Evolutionary conservation across 2,113 vertebrate species (phyloP).

Genomic region (Scartelaos histophorus): DNA sequence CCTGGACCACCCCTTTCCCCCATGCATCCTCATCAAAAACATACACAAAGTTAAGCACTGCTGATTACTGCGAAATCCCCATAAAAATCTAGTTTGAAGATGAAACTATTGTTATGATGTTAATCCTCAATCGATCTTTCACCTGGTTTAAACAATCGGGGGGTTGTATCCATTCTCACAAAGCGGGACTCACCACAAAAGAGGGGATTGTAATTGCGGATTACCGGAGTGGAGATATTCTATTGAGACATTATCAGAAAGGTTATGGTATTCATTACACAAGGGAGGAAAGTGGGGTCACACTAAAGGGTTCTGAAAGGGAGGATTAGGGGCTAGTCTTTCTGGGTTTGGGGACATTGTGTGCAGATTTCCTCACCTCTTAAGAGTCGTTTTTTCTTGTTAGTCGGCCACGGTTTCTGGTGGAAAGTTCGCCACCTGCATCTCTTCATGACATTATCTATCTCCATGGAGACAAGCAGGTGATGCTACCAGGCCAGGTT

Average conservation of each 20-base stretch:
- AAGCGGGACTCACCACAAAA: constrained; percentile 63
- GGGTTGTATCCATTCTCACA: constrained; percentile 48
- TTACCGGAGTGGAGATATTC: constrained; percentile 66
- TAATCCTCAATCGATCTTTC: constrained; percentile 75
- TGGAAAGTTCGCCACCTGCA: too few species aligned
- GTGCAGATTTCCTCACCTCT: constrained; percentile 39
- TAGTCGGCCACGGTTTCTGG: neutral
- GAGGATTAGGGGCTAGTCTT: constrained; percentile 41
- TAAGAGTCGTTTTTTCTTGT: constrained; percentile 33
- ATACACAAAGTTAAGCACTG: constrained; percentile 37
- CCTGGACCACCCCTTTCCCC: constrained; percentile 28
- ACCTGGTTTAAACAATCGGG: constrained; percentile 66
- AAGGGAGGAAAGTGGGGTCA: constrained; percentile 39
- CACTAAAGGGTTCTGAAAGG: constrained; percentile 39
- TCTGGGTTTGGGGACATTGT: constrained; percentile 38
- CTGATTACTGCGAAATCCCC: constrained; percentile 69
- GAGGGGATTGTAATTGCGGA: constrained; percentile 68
- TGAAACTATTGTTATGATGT: constrained; percentile 51
- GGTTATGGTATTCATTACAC: constrained; percentile 59
- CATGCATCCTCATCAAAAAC: constrained; percentile 38
- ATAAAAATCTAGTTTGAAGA: constrained; percentile 60
- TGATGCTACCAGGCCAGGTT: too few species aligned
- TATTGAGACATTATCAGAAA: constrained; percentile 67
- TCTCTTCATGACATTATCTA: too few species aligned
- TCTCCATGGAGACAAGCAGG: too few species aligned